Evolutionary conservation across 1,140 invertebrate genomes (phyloP).

Genomic region (Acromyrmex charruanus): DNA sequence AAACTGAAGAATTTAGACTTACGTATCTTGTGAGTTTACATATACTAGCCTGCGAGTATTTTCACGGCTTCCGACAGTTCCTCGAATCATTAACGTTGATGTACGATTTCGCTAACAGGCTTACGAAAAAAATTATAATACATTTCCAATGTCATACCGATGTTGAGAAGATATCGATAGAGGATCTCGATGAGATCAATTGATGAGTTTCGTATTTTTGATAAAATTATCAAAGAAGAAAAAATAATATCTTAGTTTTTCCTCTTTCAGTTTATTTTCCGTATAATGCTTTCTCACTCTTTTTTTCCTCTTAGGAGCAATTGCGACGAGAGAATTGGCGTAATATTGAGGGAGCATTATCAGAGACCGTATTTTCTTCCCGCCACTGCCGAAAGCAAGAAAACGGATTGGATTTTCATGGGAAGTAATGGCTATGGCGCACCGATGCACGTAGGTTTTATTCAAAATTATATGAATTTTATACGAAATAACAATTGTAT

Average conservation of each 20-base stretch:
- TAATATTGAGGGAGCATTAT: constrained; percentile 93
- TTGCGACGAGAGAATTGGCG: constrained; percentile 93
- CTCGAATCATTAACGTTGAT: constrained; percentile 31
- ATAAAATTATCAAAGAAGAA: background rate
- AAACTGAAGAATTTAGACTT: background rate
- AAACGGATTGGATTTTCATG: constrained; percentile 98
- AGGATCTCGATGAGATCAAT: background rate
- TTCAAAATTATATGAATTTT: background rate
- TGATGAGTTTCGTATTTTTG: background rate
- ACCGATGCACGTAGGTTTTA: constrained; percentile 94
- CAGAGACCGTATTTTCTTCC: constrained; percentile 96
- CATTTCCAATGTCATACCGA: background rate
- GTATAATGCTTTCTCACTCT: background rate
- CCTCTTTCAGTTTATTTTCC: background rate
- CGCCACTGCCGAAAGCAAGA: constrained; percentile 92
- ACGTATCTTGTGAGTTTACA: background rate
- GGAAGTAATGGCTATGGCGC: constrained; percentile 97
- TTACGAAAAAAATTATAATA: constrained; percentile 23
- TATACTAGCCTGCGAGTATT: constrained; percentile 5
- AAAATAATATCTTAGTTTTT: background rate
- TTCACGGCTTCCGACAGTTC: constrained; percentile 44
- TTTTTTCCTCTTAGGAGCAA: constrained; percentile 90
- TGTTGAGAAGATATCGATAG: background rate
- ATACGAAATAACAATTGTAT: background rate
- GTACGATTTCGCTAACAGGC: constrained; percentile 57